phyloP scores from a whole-genome alignment of 30 jellyfish, hydroid and myxozoan species.

The Hydractinia symbiolongicarpus region DNA sequence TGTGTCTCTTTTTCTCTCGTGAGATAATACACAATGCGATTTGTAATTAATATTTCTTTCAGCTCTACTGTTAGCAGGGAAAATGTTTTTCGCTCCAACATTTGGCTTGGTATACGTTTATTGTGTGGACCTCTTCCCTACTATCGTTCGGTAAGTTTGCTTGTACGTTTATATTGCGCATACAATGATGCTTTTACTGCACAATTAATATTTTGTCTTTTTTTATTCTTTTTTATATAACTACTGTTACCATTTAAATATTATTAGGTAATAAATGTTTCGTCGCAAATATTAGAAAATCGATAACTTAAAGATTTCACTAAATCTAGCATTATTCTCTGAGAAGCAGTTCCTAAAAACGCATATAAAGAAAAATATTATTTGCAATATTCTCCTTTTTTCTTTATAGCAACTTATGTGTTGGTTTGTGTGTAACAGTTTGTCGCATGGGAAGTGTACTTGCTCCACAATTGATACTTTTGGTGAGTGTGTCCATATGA shows the following conservation, averaged over 20 bases:
- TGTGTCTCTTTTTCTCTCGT: no score
- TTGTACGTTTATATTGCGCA: not conserved
- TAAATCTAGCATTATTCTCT: no score
- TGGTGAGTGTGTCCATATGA: slow-evolving; percentile 20
- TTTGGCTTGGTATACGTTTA: slow-evolving; percentile 38
- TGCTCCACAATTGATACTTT: slow-evolving; percentile 57
- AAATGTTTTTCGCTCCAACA: slow-evolving; percentile 30
- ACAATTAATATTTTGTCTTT: no score
- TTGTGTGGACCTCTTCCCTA: slow-evolving; percentile 44
- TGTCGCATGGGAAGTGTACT: slow-evolving; percentile 44
- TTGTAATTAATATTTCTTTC: not conserved
- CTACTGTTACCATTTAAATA: no score
- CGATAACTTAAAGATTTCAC: no score
- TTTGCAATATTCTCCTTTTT: not conserved
- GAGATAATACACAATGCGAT: no score
- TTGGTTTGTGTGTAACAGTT: slow-evolving; percentile 32
- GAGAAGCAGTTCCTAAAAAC: no score
- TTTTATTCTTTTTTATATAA: no score
- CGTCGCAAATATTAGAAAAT: no score
- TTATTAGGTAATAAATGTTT: no score
- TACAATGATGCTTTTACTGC: no score
- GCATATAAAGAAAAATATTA: no score
- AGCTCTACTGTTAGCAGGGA: slow-evolving; percentile 48
- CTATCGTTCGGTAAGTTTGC: slow-evolving; percentile 37
- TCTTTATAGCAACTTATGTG: slow-evolving; percentile 38